Evolutionary conservation across 2,113 vertebrate genomes (phyloP).

Genomic region (Panurus biarmicus): DNA sequence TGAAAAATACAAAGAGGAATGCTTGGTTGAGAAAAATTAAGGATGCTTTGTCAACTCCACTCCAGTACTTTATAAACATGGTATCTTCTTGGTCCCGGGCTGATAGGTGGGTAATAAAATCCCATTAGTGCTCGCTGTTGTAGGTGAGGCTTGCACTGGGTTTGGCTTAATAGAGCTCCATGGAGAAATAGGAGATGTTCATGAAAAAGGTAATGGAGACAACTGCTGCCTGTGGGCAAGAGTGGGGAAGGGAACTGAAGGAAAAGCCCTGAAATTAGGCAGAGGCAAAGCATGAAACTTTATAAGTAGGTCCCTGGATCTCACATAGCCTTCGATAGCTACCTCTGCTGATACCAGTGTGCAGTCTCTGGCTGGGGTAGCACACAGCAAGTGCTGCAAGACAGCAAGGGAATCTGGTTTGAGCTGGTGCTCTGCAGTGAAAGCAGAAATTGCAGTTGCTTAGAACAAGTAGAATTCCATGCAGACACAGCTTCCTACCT

Average conservation of each 20-base stretch:
- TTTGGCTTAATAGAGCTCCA: neutral
- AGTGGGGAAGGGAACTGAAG: neutral
- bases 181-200: neutral
- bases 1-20: neutral
- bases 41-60: neutral
- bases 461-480: neutral
- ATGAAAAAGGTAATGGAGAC: neutral
- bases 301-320: neutral
- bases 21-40: neutral
- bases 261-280: neutral
- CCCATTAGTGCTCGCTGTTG: neutral
- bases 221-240: neutral
- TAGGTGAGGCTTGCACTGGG: neutral
- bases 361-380: neutral
- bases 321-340: neutral
- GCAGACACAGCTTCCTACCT: neutral
- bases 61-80: neutral
- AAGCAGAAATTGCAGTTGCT: neutral
- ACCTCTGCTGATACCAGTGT: neutral
- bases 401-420: neutral
- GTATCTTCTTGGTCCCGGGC: neutral
- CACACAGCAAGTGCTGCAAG: neutral
- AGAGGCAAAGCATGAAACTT: neutral
- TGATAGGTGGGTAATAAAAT: neutral
- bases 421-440: neutral